A percentile compares a stretch with the other conserved stretches of the same genome.
Evolutionary conservation across 2,113 vertebrate species (phyloP).

Genomic region (Oncorhynchus mykiss): DNA sequence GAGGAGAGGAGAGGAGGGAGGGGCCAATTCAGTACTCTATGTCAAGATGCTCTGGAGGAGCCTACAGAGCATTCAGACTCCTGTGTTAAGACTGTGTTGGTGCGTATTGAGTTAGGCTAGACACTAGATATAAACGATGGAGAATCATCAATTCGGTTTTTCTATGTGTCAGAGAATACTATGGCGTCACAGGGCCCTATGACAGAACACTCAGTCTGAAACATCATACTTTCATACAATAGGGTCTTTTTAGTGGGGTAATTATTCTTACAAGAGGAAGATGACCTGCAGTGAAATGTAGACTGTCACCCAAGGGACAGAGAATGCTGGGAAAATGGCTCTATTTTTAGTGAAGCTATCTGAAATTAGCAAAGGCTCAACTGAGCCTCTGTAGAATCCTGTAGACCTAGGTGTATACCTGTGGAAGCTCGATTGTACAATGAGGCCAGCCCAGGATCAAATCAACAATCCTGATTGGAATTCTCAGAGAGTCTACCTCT

Average conservation of each 20-base stretch:
- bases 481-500: background rate
- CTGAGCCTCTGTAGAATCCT: background rate
- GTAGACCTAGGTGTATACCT: background rate
- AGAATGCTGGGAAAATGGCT: slow-evolving; percentile 40
- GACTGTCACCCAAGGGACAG: slow-evolving; percentile 42
- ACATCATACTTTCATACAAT: background rate
- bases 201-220: background rate
- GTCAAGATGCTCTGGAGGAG: background rate
- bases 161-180: too few species aligned
- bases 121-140: background rate
- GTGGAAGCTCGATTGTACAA: background rate
- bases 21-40: background rate
- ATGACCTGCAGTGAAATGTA: slow-evolving; percentile 42
- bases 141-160: background rate
- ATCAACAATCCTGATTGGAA: background rate
- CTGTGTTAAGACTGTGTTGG: background rate
- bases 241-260: background rate
- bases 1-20: background rate
- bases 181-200: background rate
- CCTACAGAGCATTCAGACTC: background rate
- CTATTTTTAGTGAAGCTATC: slow-evolving; percentile 40
- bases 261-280: slow-evolving; percentile 23
- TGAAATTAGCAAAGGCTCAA: slow-evolving; percentile 15
- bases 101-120: background rate
- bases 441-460: background rate